Evolutionary conservation across 2,797 vertebrate species (phyloP).

Genomic region (Chaunax sp.): DNA sequence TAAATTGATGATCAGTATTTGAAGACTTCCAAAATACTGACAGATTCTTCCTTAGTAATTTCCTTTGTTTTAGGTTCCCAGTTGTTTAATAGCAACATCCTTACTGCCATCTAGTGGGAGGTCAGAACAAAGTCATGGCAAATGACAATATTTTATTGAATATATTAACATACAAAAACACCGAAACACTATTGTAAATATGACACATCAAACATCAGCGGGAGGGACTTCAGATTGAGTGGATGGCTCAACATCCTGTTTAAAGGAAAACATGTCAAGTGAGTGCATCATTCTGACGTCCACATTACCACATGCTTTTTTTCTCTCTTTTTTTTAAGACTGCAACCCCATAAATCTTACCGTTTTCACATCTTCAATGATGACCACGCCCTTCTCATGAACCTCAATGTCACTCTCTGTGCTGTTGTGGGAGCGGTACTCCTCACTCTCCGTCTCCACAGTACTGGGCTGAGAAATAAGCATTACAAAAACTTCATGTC

Average conservation of each 20-base stretch:
- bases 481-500: fast-evolving
- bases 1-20: too few relatives aligned
- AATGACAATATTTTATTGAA: constrained; percentile 68
- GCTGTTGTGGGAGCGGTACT: constrained; percentile 83
- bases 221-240: constrained; percentile 2
- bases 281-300: not conserved
- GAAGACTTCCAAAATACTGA: too few relatives aligned
- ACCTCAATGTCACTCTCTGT: constrained; percentile 85
- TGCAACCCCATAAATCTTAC: constrained; percentile 31
- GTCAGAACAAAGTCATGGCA: constrained; percentile 13
- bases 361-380: constrained; percentile 72
- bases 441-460: constrained; percentile 83
- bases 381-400: constrained; percentile 48
- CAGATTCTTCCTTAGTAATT: too few relatives aligned
- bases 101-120: constrained; percentile 75
- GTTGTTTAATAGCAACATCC: not conserved
- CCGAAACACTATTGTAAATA: constrained; percentile 22
- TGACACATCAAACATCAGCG: constrained; percentile 47
- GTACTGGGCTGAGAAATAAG: constrained; percentile 75
- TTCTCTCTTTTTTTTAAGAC: too few relatives aligned
- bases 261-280: not conserved
- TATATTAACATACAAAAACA: constrained; percentile 49
- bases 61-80: not conserved
- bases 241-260: constrained; percentile 28
- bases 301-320: not conserved